Evolutionary conservation across 2,113 vertebrate genomes (phyloP).

Genomic region (Probosciger aterrimus): DNA sequence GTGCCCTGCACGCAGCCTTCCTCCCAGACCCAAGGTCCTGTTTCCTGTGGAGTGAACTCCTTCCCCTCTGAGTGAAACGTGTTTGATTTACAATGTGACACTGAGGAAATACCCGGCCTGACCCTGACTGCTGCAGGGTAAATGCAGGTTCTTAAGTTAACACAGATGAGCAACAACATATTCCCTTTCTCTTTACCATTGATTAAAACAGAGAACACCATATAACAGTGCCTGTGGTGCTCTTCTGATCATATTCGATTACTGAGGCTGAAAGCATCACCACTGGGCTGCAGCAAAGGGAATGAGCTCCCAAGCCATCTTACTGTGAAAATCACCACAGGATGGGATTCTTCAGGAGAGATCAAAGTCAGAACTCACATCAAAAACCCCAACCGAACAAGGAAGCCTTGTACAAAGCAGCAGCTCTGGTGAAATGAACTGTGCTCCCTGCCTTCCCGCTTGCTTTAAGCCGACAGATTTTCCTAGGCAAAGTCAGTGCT

Average conservation of each 20-base stretch:
- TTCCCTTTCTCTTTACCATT: not conserved
- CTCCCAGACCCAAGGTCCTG: not conserved
- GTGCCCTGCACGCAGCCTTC: not conserved
- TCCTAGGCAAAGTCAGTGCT: accelerated
- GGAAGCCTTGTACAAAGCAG: not conserved
- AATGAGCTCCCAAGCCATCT: not conserved
- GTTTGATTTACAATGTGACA: not conserved
- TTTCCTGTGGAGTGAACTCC: not conserved
- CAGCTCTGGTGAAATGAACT: not conserved
- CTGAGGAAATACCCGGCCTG: not conserved
- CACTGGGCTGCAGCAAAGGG: not conserved
- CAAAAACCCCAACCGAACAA: not conserved
- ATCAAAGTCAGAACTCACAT: not conserved
- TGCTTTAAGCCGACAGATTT: not conserved
- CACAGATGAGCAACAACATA: not conserved
- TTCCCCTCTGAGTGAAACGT: not conserved
- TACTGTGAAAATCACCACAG: not conserved
- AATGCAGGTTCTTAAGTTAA: not conserved
- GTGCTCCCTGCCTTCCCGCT: not conserved
- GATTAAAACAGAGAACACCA: not conserved
- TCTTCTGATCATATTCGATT: not conserved
- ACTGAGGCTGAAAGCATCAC: not conserved
- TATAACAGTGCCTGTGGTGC: not conserved
- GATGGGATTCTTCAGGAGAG: not conserved
- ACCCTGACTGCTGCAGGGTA: not conserved